Evolutionary conservation across 2,888 invertebrate genomes (phyloP).

Genomic region (Drosophila robusta): DNA sequence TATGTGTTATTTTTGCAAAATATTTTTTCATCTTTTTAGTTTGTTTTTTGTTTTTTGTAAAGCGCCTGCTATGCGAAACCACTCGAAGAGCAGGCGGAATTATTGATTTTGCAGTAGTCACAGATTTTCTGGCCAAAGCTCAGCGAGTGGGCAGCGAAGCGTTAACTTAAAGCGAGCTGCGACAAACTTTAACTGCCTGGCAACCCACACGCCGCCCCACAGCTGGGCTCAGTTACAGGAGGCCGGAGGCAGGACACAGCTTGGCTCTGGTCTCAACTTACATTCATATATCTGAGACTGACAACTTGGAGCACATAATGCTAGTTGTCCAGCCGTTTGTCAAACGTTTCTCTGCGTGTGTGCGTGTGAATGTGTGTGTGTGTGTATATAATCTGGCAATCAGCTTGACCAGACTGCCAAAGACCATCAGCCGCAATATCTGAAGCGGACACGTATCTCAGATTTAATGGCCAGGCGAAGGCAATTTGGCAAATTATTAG

Average conservation of each 20-base stretch:
- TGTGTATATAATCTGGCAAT: constrained; percentile 68
- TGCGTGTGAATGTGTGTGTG: constrained; percentile 11
- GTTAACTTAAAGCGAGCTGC: constrained; percentile 45
- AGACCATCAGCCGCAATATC: constrained; percentile 33
- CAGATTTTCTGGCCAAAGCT: constrained; percentile 59
- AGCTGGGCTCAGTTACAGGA: constrained; percentile 5
- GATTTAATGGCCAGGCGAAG: constrained; percentile 77
- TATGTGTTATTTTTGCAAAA: constrained; percentile 17
- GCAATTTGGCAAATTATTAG: constrained; percentile 83
- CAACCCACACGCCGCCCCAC: constrained; percentile 14
- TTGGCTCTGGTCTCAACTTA: constrained; percentile 49
- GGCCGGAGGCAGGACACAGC: constrained; percentile 6
- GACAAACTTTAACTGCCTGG: constrained; percentile 58
- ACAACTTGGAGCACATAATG: constrained; percentile 70
- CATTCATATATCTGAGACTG: constrained; percentile 51
- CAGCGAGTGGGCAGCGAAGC: constrained; percentile 11
- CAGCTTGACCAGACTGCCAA: constrained; percentile 38
- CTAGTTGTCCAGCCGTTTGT: constrained; percentile 47
- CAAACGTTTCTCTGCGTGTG: constrained; percentile 18
- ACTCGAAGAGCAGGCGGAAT: constrained; percentile 52
- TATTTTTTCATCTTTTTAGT: constrained; percentile 42
- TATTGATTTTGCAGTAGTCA: constrained; percentile 72
- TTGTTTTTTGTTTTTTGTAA: constrained; percentile 23
- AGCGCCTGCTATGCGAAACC: constrained; percentile 58
- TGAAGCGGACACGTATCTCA: constrained; percentile 69